Evolutionary conservation across 2,888 invertebrate genomes (phyloP), one percentile per base, ranked within the genome.

Genomic region (Pterobdella sp.): DNA sequence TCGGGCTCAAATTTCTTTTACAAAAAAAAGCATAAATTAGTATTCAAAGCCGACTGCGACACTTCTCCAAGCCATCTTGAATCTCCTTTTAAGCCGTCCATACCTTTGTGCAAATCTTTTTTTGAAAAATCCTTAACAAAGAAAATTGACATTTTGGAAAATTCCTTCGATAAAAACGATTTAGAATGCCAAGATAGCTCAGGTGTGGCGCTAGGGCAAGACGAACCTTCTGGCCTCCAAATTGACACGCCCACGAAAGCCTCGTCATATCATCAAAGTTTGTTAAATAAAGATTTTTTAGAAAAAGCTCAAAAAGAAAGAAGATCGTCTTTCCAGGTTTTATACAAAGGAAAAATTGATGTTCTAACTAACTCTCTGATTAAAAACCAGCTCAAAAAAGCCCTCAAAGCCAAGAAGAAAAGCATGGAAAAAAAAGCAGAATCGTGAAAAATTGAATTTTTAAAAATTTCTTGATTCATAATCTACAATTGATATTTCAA

Each of bases 291-390:
- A 4, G 3, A 56, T n/a, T 56, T 26, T 56, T 56, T n/a, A 22
- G n/a, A 56, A 22, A n/a, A 18, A 22, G 4, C 60, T 26, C 42
- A 42, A 7, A 42, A 22, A 0, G 52, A 31, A 29, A 42, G 69
- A 49, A n/a, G 69, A 14, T 69, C 69, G 4, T 69, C 69, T 2
- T 69, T 69, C 34, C 69, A 69, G 52, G 4, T 49, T 52, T 49
- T 69, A 26, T 49, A 69, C 69, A 69, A 69, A 69, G n/a, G 42
- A 31, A 69, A 69, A 52, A 69, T 69, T 7, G 69, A 69, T 49
- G 52, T 52, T 49, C 52, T 69, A 37, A 69, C 69, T 1, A 69
- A 52, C n/a, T 69, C 49, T 31, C 37, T 69, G 3, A 69, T 69
- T 31, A 52, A 49, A 49, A 69, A 31, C 22, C 69, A 52, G 31